phyloP scores from a whole-genome alignment of 1,140 invertebrate species.

The Heliothis subflexa region DNA sequence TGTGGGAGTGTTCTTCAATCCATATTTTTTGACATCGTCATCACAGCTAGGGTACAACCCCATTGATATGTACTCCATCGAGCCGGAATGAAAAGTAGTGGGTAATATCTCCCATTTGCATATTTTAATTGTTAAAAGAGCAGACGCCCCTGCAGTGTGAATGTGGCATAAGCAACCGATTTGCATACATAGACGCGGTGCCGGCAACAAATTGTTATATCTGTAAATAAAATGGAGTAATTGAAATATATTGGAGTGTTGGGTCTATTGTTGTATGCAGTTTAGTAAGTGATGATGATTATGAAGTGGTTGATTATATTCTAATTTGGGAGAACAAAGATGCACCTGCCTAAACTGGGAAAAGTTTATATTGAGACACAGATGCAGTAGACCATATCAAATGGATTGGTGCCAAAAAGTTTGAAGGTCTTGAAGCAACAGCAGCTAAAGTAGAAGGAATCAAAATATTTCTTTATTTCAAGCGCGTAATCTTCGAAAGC shows the following conservation, averaged over 20 bases:
- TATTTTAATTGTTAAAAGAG: constrained; percentile 83
- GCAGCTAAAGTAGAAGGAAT: neutral
- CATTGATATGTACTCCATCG: constrained; percentile 66
- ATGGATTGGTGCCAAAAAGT: constrained; percentile 14
- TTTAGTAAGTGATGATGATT: neutral
- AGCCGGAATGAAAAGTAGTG: constrained; percentile 81
- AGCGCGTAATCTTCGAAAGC: neutral
- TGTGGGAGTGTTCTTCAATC: constrained; percentile 30
- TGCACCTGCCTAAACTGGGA: constrained; percentile 8
- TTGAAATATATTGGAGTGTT: constrained; percentile 52
- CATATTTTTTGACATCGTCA: constrained; percentile 62
- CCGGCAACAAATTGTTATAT: constrained; percentile 69
- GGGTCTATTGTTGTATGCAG: neutral
- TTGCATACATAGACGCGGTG: constrained; percentile 75
- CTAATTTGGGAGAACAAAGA: neutral
- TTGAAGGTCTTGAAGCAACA: neutral
- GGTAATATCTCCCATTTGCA: constrained; percentile 82
- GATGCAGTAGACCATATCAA: constrained; percentile 14
- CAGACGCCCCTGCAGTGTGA: constrained; percentile 69
- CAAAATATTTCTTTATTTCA: neutral
- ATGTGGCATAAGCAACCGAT: constrained; percentile 74
- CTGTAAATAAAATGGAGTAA: constrained; percentile 71
- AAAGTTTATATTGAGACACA: constrained; percentile 22
- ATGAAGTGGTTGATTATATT: neutral
- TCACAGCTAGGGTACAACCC: constrained; percentile 57